These are phyloP conservation scores for Aphis gossypii DNA, from an alignment of 1,140 invertebrate genomes.

Conservation along the genomic window DNA sequence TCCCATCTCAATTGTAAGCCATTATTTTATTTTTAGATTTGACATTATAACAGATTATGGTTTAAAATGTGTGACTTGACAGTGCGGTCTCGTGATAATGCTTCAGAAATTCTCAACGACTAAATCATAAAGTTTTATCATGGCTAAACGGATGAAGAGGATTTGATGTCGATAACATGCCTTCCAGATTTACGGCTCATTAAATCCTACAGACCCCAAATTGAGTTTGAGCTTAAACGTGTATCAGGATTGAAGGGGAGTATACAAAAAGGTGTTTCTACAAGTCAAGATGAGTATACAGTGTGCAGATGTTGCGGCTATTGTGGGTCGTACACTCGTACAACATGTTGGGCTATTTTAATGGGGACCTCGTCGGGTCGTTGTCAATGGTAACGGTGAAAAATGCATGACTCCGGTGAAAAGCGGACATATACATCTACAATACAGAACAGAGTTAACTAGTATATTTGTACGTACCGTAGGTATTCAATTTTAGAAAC, in stretches of 20 bases:
- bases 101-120: background rate
- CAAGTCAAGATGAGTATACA: background rate
- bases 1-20: background rate
- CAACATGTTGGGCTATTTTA: background rate
- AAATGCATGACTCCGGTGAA: constrained; percentile 20
- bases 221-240: background rate
- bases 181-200: background rate
- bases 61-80: background rate
- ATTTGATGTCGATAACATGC: background rate
- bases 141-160: background rate
- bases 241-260: background rate
- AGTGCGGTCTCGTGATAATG: background rate
- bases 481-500: background rate
- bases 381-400: constrained; percentile 40
- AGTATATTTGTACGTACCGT: background rate
- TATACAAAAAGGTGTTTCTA: background rate
- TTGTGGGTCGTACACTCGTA: constrained; percentile 12
- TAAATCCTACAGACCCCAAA: background rate
- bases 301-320: background rate
- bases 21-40: background rate
- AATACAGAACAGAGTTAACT: background rate
- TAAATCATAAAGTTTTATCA: background rate
- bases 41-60: background rate
- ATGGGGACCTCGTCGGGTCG: constrained; percentile 7
- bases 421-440: background rate